Base-by-base conservation (phyloP, 2,888 invertebrate genomes). In the Chrysolina americana region DNA sequence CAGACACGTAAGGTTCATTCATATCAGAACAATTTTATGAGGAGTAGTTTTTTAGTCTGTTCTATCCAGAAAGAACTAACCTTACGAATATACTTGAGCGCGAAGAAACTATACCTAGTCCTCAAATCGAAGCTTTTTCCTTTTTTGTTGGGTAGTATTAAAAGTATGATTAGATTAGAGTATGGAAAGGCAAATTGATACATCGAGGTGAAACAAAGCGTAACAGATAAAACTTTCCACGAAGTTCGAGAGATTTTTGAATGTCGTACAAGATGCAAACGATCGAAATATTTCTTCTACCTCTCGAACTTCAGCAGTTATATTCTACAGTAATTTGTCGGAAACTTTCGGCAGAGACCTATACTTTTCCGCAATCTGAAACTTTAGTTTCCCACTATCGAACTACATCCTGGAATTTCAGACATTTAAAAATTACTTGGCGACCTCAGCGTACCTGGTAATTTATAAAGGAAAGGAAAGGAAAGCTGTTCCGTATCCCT, bases 251-350 rank as follows among this genome's bases (percentile, higher is more conserved):
- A 50, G 0, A 17, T 50, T 50, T 50, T 19, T 6, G 8, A 50
- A 50, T 50, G 10, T 50, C 50, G 50, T n/a, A 9, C n/a, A 28
- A 13, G 28, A 10, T 8, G 36, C 28, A 36, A 15, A n/a, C 9
- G 13, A 28, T n/a, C 8, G 2, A 10, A 23, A 17, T 59, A 59
- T 36, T 59, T 59, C 59, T 28, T 59, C 28, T 28, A 59, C 28
- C 59, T 28, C 36, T 15, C 17, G 59, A n/a, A 59, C 17, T 59
- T 28, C n/a, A 28, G 59, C 15, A 36, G 59, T 59, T 36, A n/a
- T 4, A 59, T n/a, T 28, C 36, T 59, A 59, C 28, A 17, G 28
- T 28, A 11, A 28, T 59, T 28, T 59, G 59, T 59, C 59, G 36
- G 9, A n/a, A 59, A 59, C 59, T 28, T 59, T 28, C 36, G 13